Percentiles rank a stretch among this genome's conserved stretches.
Evolutionary conservation across 2,888 invertebrate genomes (phyloP).

Genomic region (Chymomyza amoena): DNA sequence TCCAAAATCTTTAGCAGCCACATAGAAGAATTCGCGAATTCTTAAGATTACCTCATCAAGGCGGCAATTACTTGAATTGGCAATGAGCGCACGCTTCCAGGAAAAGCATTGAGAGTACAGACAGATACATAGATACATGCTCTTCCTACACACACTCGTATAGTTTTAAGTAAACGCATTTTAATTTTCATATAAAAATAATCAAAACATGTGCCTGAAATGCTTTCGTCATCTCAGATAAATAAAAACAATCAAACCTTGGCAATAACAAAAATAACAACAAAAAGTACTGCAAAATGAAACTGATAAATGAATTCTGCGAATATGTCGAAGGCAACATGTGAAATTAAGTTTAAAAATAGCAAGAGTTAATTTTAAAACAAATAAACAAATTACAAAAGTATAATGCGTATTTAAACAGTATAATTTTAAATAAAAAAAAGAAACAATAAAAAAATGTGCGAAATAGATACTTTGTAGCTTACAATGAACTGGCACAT

Average conservation of each 20-base stretch:
- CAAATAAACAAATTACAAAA: slow-evolving; percentile 42
- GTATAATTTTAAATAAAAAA: not conserved
- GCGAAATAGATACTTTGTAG: not conserved
- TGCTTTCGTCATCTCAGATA: slow-evolving; percentile 31
- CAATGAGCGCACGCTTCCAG: not conserved
- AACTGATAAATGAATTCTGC: slow-evolving; percentile 64
- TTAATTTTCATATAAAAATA: slow-evolving; percentile 69
- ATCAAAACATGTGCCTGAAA: slow-evolving; percentile 68
- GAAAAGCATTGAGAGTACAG: not conserved
- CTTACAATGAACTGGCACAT: not conserved
- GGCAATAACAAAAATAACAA: slow-evolving; percentile 37
- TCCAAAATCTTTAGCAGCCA: not conserved
- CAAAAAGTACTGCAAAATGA: slow-evolving; percentile 38
- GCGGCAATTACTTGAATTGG: not conserved
- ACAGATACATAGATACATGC: not conserved
- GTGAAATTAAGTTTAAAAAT: slow-evolving; percentile 45
- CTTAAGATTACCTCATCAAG: not conserved
- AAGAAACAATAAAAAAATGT: not conserved
- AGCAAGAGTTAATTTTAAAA: slow-evolving; percentile 46
- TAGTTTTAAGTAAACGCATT: slow-evolving; percentile 67
- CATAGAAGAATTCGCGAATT: not conserved
- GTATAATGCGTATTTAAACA: slow-evolving; percentile 24
- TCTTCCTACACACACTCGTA: not conserved
- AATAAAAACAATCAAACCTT: slow-evolving; percentile 56
- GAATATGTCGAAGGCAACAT: slow-evolving; percentile 60